Evolutionary conservation across 2,888 invertebrate genomes (phyloP), one percentile per base, ranked within the genome.

Genomic region (Nomada hirtipes): DNA sequence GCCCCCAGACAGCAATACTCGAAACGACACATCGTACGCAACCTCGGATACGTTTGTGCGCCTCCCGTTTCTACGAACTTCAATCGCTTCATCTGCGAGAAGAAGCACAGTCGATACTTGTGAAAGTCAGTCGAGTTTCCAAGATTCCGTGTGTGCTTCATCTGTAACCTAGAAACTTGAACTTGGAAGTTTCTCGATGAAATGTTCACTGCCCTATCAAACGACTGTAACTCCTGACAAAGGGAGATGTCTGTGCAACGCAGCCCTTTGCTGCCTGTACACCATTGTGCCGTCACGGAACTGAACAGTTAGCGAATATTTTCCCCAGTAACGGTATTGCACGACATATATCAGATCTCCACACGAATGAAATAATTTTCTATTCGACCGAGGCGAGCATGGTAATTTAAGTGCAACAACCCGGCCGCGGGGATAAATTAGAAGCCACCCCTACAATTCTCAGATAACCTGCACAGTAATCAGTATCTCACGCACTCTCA

Each of bases 141-240:
- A 20, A 47, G 70, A 36, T 70, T 63, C 52, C 67, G 60, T 53
- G 65, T 13, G 23, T 29, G 53, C 60, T 52, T 65, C 68, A 47
- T 60, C 29, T 68, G 68, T 75, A 67, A 70, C 67, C 76, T 55
- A 79, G 83, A 88, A 87, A 87, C 85, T 84, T 73, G 75, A 76
- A 74, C 69, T 42, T 74, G 63, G 72, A 81, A 86, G 80, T 79
- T 72, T 75, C 76, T 79, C 79, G 63, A 52, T 59, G 79, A 81
- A 73, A 67, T 70, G 75, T 67, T 72, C 69, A 50, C 57, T 76
- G 78, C 67, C 78, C 79, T 85, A 85, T 89, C 87, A 86, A 87
- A 63, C 78, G 77, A 83, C 82, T 84, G 67, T 60, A 79, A 44
- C 52, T 44, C 11, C 44, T 26, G 57, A 29, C 23, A 67, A 71